These are phyloP conservation scores for Andrena marginata DNA, from an alignment of 2,888 invertebrate genomes.

Conservation along the genomic window DNA sequence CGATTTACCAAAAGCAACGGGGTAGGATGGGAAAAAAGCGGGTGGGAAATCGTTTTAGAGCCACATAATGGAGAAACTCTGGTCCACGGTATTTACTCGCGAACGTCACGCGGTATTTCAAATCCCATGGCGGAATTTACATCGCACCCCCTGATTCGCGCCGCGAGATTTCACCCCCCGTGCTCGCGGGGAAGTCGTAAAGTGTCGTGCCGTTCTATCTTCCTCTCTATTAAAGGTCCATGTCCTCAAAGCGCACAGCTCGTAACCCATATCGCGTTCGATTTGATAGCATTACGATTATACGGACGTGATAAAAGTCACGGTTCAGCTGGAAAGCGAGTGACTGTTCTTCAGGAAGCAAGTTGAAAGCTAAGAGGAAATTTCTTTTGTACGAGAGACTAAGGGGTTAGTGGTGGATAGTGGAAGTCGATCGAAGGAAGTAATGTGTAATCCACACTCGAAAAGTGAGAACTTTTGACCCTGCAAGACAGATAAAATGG, in stretches of 20 bases:
- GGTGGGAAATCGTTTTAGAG: conserved; percentile 45
- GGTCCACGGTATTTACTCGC: conserved; percentile 43
- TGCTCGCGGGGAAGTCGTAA: conserved; percentile 39
- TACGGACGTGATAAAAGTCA: conserved; percentile 14
- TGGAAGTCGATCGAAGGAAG: too few species aligned
- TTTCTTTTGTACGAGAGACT: not conserved
- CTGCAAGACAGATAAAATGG: too few species aligned
- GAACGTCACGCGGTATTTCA: conserved; percentile 21
- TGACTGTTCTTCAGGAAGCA: not conserved
- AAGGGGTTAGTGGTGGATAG: too few species aligned
- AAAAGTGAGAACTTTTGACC: too few species aligned
- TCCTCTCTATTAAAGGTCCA: conserved; percentile 12
- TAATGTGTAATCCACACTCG: too few species aligned
- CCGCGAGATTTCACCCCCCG: not conserved
- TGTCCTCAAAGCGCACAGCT: conserved; percentile 4
- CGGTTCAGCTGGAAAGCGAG: not conserved
- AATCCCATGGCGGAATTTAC: conserved; percentile 20
- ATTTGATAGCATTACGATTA: conserved; percentile 38
- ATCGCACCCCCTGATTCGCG: conserved; percentile 1
- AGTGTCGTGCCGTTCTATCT: conserved; percentile 17
- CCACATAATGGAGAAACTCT: conserved; percentile 37
- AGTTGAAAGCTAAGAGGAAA: not conserved
- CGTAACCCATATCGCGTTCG: conserved; percentile 43
- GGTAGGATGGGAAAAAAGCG: not conserved
- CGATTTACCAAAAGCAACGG: conserved; percentile 38